Conservation (phyloP, 2,888 invertebrate genomes). For the Xylota sylvarum region DNA sequence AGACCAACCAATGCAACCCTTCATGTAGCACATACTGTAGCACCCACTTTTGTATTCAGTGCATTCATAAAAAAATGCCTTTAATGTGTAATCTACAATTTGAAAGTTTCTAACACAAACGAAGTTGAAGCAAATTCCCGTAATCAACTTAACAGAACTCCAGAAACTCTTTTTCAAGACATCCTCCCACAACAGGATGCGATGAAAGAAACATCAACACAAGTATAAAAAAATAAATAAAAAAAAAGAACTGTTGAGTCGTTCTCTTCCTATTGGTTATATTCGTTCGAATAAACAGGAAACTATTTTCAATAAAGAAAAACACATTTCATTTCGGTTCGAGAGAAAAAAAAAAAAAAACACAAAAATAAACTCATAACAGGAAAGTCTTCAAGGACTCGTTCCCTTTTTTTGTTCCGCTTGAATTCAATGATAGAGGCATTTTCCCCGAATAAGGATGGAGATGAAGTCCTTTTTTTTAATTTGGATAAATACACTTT, state of each 20-base stretch:
- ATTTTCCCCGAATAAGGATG: constrained; percentile 24
- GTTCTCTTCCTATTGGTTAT: not conserved
- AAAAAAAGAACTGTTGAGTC: constrained; percentile 24
- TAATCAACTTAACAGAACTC: constrained; percentile 6
- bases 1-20: too few relatives aligned
- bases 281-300: constrained; percentile 30
- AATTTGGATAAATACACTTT: constrained; percentile 61
- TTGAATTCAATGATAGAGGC: constrained; percentile 39
- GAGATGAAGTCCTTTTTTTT: constrained; percentile 32
- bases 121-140: not conserved
- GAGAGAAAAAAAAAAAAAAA: constrained; percentile 14
- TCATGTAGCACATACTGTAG: not conserved
- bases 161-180: not conserved
- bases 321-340: constrained; percentile 57
- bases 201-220: not conserved
- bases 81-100: constrained; percentile 22
- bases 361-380: not conserved
- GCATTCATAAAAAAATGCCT: not conserved
- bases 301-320: constrained; percentile 65
- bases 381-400: constrained; percentile 13
- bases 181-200: constrained; percentile 3
- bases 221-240: not conserved
- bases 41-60: not conserved
- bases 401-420: constrained; percentile 24
- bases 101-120: constrained; percentile 13